phyloP scores from a whole-genome alignment of 2,888 invertebrate species.

The Cephus runcator region DNA sequence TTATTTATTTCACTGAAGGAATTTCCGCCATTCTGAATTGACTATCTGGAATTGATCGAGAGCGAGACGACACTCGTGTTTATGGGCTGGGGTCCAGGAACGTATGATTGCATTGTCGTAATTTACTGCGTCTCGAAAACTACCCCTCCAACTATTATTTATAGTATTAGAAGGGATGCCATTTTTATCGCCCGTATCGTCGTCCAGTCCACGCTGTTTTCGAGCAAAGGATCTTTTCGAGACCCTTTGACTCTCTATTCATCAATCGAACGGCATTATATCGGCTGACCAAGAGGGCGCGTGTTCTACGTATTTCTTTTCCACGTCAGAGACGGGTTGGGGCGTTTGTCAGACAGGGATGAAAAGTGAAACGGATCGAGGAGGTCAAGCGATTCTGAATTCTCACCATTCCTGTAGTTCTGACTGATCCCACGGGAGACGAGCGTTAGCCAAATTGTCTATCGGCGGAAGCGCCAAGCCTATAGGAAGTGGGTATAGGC shows the following conservation, averaged over 20 bases:
- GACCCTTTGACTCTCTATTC: neutral
- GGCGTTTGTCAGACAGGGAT: neutral
- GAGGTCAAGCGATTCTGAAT: neutral
- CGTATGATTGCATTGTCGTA: conserved; percentile 51
- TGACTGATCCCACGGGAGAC: neutral
- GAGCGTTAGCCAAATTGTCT: conserved; percentile 37
- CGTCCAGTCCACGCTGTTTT: conserved; percentile 17
- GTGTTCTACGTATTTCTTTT: neutral
- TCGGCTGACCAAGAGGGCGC: neutral
- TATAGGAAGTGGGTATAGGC: conserved; percentile 20
- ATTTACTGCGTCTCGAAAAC: conserved; percentile 45
- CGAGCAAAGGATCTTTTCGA: neutral
- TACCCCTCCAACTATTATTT: conserved; percentile 40
- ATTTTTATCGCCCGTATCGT: conserved; percentile 53
- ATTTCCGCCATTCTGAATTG: neutral
- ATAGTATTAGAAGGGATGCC: conserved; percentile 40
- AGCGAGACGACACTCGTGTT: neutral
- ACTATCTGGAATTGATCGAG: neutral
- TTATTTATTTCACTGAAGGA: neutral
- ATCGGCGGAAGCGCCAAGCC: conserved; percentile 38
- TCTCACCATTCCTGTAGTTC: neutral
- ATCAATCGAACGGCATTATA: neutral
- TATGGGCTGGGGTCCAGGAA: conserved; percentile 23
- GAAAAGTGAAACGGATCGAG: neutral
- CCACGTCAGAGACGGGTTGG: neutral